Evolutionary conservation across 2,113 vertebrate species (phyloP).

Genomic region (Panthera tigris): DNA sequence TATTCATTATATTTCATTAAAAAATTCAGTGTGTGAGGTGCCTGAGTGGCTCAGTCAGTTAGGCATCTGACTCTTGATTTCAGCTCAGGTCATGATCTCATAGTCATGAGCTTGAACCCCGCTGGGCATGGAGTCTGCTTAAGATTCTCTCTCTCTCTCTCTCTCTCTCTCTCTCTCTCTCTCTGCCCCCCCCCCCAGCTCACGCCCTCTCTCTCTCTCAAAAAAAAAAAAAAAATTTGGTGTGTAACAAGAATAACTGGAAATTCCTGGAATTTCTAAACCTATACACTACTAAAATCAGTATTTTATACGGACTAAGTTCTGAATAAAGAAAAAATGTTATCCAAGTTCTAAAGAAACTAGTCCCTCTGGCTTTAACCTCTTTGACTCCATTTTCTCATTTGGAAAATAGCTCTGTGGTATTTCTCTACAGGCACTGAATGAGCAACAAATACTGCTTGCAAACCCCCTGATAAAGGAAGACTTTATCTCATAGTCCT

Average conservation of each 20-base stretch:
- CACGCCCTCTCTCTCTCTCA: no score
- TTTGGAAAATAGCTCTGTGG: conserved; percentile 37
- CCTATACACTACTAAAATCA: conserved; percentile 31
- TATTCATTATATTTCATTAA: conserved; percentile 38
- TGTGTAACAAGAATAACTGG: background rate
- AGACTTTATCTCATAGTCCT: conserved; percentile 62
- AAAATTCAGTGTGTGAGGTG: background rate
- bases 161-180: no score
- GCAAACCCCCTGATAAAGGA: conserved; percentile 44
- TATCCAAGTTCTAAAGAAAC: background rate
- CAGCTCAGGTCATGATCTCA: no score
- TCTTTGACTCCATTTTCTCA: conserved; percentile 58
- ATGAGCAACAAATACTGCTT: conserved; percentile 34
- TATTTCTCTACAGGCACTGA: conserved; percentile 42
- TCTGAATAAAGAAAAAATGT: conserved; percentile 46
- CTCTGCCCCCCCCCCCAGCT: no score
- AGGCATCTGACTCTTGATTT: no score
- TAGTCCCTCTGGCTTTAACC: background rate
- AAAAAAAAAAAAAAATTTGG: background rate
- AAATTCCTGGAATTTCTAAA: conserved; percentile 58
- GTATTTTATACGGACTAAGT: background rate
- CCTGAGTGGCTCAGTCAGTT: no score
- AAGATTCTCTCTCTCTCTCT: no score
- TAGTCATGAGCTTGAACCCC: no score
- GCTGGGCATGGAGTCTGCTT: no score